Conservation (phyloP, 2,888 invertebrate species). For the Nesidiocoris tenuis region DNA sequence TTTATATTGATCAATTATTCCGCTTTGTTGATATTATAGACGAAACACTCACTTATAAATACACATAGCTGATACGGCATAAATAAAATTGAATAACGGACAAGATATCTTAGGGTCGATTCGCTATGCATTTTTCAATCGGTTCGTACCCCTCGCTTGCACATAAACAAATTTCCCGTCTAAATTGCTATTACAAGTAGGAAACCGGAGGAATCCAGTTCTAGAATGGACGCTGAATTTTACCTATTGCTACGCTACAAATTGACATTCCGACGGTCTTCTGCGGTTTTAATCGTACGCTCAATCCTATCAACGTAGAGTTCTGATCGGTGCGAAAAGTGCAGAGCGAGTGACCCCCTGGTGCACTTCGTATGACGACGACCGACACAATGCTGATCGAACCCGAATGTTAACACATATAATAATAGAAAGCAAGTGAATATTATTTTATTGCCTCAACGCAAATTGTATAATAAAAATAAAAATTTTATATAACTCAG, state of each 20-base stretch:
- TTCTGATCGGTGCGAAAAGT: no score
- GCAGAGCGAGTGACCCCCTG: no score
- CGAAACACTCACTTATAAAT: not conserved
- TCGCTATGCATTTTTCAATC: no score
- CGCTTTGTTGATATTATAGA: constrained; percentile 13
- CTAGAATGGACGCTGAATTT: no score
- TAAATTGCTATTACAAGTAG: no score
- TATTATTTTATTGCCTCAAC: constrained; percentile 14
- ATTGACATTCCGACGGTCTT: no score
- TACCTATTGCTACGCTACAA: no score
- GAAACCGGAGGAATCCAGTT: no score
- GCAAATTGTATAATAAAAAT: constrained; percentile 30
- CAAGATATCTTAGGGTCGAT: not conserved
- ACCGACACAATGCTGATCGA: constrained; percentile 1
- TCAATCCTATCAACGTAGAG: no score
- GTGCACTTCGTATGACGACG: not conserved
- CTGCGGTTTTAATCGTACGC: no score
- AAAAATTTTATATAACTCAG: constrained; percentile 45
- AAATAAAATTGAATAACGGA: not conserved
- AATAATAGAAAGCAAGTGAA: constrained; percentile 7
- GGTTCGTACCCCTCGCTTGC: no score
- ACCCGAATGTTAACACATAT: constrained; percentile 17
- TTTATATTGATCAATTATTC: constrained; percentile 15
- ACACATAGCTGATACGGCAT: not conserved
- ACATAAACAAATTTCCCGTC: no score